A percentile compares a stretch with the other conserved stretches of the same genome.
Conservation (phyloP, 2,797 vertebrate species). For the Microcaecilia unicolor region DNA sequence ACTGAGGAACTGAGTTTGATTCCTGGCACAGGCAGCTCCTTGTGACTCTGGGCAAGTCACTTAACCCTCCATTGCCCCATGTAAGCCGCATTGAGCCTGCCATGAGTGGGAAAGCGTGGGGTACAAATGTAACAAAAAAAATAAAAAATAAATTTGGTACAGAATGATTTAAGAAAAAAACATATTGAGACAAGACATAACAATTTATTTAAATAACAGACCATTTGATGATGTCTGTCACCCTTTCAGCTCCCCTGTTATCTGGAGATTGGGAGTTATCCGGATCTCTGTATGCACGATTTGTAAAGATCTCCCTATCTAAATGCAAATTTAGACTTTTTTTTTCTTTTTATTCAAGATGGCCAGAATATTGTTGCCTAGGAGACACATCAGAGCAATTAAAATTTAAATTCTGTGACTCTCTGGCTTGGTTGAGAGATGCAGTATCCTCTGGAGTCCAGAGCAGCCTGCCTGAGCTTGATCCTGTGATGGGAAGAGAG, state of each 20-base stretch:
- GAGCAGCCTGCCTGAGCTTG: no score
- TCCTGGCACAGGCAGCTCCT: no score
- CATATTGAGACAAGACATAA: not conserved
- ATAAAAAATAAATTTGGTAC: no score
- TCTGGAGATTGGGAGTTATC: slow-evolving; percentile 2
- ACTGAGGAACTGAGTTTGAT: no score
- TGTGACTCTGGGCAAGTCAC: no score
- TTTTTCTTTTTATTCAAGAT: not conserved
- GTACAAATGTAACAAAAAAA: no score
- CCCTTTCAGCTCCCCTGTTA: slow-evolving; percentile 2
- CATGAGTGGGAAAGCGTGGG: no score
- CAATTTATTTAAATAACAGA: slow-evolving; percentile 14
- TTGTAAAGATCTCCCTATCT: not conserved
- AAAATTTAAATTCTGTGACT: slow-evolving; percentile 8
- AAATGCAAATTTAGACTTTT: not conserved
- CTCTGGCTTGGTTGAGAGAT: not conserved
- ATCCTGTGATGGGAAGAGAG: no score
- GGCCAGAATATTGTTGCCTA: not conserved
- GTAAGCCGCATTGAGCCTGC: no score
- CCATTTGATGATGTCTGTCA: not conserved
- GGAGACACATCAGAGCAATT: slow-evolving; percentile 8
- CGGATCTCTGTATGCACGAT: not conserved
- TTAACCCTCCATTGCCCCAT: no score
- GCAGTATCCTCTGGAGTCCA: not conserved
- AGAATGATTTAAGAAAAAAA: slow-evolving; percentile 6